Evolutionary conservation across 2,113 vertebrate species (phyloP).

Genomic region (Neodon shergylaensis): DNA sequence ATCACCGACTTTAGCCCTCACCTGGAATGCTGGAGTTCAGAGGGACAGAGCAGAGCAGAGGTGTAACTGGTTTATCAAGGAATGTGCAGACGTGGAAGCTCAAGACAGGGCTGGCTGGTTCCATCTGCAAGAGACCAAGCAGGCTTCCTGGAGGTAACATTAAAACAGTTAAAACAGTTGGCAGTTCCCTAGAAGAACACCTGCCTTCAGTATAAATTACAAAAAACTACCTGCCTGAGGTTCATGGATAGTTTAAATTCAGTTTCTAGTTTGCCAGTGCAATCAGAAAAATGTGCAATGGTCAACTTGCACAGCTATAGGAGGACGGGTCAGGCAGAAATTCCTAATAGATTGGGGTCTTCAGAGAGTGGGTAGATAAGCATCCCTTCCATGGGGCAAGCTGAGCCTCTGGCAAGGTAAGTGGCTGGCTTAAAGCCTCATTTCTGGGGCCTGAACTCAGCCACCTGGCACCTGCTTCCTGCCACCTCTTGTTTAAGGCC

Average conservation of each 20-base stretch:
- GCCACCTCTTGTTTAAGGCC: not conserved
- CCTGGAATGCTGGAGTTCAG: not conserved
- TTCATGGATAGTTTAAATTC: not conserved
- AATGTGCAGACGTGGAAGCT: not conserved
- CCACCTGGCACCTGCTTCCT: not conserved
- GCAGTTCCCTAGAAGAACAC: not conserved
- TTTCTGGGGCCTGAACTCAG: not conserved
- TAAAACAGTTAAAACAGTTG: not conserved
- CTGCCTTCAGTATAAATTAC: not conserved
- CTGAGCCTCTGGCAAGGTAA: not conserved
- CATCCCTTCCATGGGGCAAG: not conserved
- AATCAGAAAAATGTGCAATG: not conserved
- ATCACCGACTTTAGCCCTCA: not conserved
- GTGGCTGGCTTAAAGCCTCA: not conserved
- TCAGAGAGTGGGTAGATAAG: not conserved
- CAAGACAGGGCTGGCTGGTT: not conserved
- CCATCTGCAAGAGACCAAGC: not conserved
- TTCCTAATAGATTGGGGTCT: not conserved
- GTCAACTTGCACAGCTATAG: not conserved
- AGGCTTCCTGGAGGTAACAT: not conserved
- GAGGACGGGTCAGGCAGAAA: not conserved
- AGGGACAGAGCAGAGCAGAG: not conserved
- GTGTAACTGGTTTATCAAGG: not conserved
- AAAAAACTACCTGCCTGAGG: not conserved
- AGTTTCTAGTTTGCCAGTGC: not conserved